Evolutionary conservation across 1,140 invertebrate species (phyloP).

Genomic region (Hyposmocoma kahamanoa): DNA sequence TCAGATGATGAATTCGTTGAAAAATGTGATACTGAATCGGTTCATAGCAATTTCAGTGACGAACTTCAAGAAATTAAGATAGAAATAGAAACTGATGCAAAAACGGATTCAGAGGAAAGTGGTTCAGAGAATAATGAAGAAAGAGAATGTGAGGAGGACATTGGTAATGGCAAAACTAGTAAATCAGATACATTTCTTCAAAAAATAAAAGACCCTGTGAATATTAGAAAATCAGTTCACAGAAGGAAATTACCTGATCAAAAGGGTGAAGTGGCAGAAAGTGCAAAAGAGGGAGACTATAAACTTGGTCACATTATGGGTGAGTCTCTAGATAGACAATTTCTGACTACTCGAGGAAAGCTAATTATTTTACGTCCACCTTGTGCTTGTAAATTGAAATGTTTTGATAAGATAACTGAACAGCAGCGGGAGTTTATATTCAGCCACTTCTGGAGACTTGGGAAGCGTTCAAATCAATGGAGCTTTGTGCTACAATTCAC

Average conservation of each 20-base stretch:
- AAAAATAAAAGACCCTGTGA: not conserved
- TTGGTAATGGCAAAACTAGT: not conserved
- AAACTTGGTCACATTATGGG: too few species aligned
- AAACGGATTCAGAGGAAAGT: not conserved
- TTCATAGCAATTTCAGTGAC: not conserved
- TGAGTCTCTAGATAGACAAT: too few species aligned
- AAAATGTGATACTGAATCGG: not conserved
- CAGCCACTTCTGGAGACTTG: not conserved
- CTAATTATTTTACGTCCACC: too few species aligned
- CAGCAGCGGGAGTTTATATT: not conserved
- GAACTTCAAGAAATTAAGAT: not conserved
- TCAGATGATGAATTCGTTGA: not conserved
- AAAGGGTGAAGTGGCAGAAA: too few species aligned
- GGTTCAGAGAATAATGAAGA: too few species aligned
- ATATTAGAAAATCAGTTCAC: not conserved
- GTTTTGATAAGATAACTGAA: not conserved
- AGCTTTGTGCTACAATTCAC: not conserved
- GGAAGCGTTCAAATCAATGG: not conserved
- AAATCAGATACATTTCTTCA: too few species aligned
- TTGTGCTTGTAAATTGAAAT: not conserved
- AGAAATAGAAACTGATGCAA: not conserved
- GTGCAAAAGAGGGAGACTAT: too few species aligned
- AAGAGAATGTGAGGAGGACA: not conserved
- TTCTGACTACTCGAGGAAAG: too few species aligned
- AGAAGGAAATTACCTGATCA: not conserved